A percentile compares a stretch with the other conserved stretches of the same genome.
Conservation (phyloP, 2,888 invertebrate species). For the Digitonthophagus gazella region DNA sequence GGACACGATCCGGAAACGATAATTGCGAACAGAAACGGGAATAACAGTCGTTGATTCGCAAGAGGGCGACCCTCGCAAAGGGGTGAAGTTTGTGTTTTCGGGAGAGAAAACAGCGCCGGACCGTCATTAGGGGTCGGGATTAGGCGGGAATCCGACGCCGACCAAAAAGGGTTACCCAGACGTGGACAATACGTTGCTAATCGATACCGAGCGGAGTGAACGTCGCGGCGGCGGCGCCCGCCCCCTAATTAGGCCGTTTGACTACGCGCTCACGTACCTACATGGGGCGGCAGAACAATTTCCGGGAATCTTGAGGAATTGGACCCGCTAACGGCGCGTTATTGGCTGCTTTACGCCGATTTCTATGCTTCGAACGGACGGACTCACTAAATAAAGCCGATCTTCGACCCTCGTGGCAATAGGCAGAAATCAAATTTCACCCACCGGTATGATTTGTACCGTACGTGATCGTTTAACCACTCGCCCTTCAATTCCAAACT, state of each 20-base stretch:
- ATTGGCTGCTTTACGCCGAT: slow-evolving; percentile 50
- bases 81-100: slow-evolving; percentile 35
- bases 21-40: slow-evolving; percentile 50
- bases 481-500: neutral
- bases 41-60: slow-evolving; percentile 46
- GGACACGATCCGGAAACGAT: slow-evolving; percentile 48
- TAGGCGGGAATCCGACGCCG: slow-evolving; percentile 36
- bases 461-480: slow-evolving; percentile 41
- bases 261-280: slow-evolving; percentile 34
- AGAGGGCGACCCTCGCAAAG: slow-evolving; percentile 35
- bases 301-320: slow-evolving; percentile 49
- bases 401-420: slow-evolving; percentile 37
- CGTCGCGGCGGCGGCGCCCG: slow-evolving; percentile 24
- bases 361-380: slow-evolving; percentile 49
- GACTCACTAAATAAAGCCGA: slow-evolving; percentile 44
- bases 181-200: slow-evolving; percentile 32
- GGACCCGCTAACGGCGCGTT: slow-evolving; percentile 45
- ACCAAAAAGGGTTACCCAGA: slow-evolving; percentile 33
- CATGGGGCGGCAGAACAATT: slow-evolving; percentile 43
- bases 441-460: slow-evolving; percentile 51
- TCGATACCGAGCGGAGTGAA: slow-evolving; percentile 30
- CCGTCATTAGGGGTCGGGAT: slow-evolving; percentile 42
- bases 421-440: slow-evolving; percentile 37
- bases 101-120: slow-evolving; percentile 35
- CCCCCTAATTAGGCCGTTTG: slow-evolving; percentile 34